A percentile compares a stretch with the other conserved stretches of the same genome.
phyloP scores from a whole-genome alignment of 2,888 invertebrate species.

The Rugalucina vietnamica region DNA sequence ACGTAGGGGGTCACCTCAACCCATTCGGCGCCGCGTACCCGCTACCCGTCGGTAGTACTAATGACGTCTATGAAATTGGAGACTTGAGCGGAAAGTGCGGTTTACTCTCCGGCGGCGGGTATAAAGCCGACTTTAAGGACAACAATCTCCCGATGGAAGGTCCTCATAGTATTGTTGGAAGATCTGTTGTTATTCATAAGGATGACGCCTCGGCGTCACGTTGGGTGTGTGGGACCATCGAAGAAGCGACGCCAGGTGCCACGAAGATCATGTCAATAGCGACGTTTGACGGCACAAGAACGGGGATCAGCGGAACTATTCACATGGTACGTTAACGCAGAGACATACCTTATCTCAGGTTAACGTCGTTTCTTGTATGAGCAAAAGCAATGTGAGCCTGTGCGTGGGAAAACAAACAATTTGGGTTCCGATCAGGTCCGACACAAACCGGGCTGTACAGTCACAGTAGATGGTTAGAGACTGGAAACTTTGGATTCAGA shows the following conservation, averaged over 20 bases:
- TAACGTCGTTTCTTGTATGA: too few relatives aligned
- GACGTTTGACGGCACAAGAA: constrained; percentile 90
- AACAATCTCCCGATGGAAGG: constrained; percentile 93
- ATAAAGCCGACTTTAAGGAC: constrained; percentile 88
- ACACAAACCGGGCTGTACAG: too few relatives aligned
- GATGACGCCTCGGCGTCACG: constrained; percentile 63
- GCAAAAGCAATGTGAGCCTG: too few relatives aligned
- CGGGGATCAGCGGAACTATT: constrained; percentile 91
- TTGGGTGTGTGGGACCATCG: constrained; percentile 82
- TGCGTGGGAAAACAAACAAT: too few relatives aligned
- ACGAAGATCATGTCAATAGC: constrained; percentile 90
- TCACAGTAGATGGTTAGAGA: too few relatives aligned
- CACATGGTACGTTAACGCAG: too few relatives aligned
- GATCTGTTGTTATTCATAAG: constrained; percentile 91
- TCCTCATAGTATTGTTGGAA: constrained; percentile 90
- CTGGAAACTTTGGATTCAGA: too few relatives aligned
- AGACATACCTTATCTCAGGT: constrained; percentile 70
- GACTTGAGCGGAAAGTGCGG: constrained; percentile 96
- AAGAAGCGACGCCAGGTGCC: constrained; percentile 51
- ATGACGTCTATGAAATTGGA: constrained; percentile 95
- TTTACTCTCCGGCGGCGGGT: constrained; percentile 87
- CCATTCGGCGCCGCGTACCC: constrained; percentile 85
- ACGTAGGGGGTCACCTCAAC: constrained; percentile 89
- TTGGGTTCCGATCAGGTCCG: too few relatives aligned
- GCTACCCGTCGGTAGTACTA: constrained; percentile 45